Percentiles rank a stretch among this genome's conserved stretches.
Evolutionary conservation across 2,888 invertebrate genomes (phyloP).

Genomic region (Polia nebulosa): DNA sequence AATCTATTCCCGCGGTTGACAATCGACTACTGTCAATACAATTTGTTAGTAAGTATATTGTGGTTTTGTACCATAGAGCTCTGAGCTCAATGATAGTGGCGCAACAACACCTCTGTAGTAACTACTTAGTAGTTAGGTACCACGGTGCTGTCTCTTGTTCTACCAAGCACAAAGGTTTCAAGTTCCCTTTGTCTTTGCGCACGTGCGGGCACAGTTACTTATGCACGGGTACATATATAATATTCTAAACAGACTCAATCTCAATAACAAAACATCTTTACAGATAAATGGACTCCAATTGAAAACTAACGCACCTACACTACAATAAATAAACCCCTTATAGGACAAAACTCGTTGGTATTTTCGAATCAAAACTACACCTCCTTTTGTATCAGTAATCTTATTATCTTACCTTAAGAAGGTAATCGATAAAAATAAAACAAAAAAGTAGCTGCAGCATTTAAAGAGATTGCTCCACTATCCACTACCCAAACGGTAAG

Average conservation of each 20-base stretch:
- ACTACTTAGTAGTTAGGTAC: conserved; percentile 28
- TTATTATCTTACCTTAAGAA: conserved; percentile 48
- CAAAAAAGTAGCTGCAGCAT: conserved; percentile 40
- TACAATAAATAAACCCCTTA: conserved; percentile 18
- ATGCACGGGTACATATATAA: conserved; percentile 49
- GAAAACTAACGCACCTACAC: conserved; percentile 17
- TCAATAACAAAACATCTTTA: conserved; percentile 2
- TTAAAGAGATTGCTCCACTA: conserved; percentile 63
- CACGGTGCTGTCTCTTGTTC: conserved; percentile 42
- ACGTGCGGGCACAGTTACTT: conserved; percentile 69
- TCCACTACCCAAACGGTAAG: conserved; percentile 63
- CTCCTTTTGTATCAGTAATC: conserved; percentile 67
- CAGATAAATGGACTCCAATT: conserved; percentile 7
- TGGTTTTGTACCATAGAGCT: conserved; percentile 33
- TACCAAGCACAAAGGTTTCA: conserved; percentile 68
- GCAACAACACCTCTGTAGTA: conserved; percentile 42
- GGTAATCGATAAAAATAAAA: conserved; percentile 52
- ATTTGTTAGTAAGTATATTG: conserved; percentile 46
- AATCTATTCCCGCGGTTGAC: conserved; percentile 49
- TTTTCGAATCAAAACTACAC: conserved; percentile 36
- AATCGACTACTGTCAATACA: conserved; percentile 55
- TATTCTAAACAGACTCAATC: conserved; percentile 8
- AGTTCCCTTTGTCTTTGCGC: conserved; percentile 77
- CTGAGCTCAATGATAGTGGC: conserved; percentile 45
- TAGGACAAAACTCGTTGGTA: conserved; percentile 7